Percentiles rank a stretch among this genome's conserved stretches.
phyloP scores from a whole-genome alignment of 1,140 invertebrate species.

The Berghia stephanieae region DNA sequence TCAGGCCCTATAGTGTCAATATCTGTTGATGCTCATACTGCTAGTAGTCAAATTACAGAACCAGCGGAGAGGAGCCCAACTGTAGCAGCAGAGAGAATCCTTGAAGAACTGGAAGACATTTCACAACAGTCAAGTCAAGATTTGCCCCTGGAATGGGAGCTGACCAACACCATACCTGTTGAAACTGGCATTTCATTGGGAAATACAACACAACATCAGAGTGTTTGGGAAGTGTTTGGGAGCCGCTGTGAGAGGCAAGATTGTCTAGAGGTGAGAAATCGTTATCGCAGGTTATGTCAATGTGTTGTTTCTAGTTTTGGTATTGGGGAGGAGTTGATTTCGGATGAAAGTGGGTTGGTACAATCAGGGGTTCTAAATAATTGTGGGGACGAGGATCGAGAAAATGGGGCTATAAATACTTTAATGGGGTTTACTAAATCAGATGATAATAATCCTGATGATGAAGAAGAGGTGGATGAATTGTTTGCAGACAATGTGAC shows the following conservation, averaged over 20 bases:
- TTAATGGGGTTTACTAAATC: too few species aligned
- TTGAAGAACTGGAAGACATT: conserved; percentile 41
- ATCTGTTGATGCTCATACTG: not conserved
- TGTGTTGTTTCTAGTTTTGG: too few species aligned
- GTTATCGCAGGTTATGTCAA: conserved; percentile 33
- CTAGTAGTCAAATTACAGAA: not conserved
- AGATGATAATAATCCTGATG: too few species aligned
- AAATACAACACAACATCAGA: conserved; percentile 18
- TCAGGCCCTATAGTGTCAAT: not conserved
- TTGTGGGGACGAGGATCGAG: too few species aligned
- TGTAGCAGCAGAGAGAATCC: conserved; percentile 23
- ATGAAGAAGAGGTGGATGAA: conserved; percentile 19
- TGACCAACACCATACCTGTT: conserved; percentile 26
- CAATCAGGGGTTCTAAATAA: too few species aligned
- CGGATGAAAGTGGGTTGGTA: too few species aligned
- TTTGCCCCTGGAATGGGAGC: conserved; percentile 42
- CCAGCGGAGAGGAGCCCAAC: not conserved
- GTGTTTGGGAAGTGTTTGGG: conserved; percentile 41
- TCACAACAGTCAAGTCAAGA: conserved; percentile 38
- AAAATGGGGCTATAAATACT: too few species aligned
- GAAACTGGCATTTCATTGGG: conserved; percentile 16
- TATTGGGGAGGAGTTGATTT: too few species aligned
- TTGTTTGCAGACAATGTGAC: conserved; percentile 29
- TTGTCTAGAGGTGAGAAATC: conserved; percentile 41
- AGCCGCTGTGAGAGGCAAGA: conserved; percentile 39